Evolutionary conservation across 2,888 invertebrate species (phyloP), one percentile per base, ranked within the genome.

Genomic region (Luperina testacea): DNA sequence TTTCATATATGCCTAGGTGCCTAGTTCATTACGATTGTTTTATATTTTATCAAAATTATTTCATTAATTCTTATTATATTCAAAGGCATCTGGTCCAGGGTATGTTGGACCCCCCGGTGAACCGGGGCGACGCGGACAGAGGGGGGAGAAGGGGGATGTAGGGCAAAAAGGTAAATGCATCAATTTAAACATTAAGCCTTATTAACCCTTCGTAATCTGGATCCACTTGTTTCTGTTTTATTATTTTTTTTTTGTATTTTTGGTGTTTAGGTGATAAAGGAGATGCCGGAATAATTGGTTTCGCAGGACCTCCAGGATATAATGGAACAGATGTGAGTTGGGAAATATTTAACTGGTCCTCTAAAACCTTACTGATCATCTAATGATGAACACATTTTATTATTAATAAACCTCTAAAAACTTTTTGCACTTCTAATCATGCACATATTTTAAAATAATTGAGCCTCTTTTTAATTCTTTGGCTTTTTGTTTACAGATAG

Each of bases 281-380:
- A 0, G 92, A 93, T 20, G 80, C 90, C 0, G 96, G 96, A 0
- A 87, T 92, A 15, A 91, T 92, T 1, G 96, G 96, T 0, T 86
- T 94, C 1, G 87, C 92, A 9, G 96, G 96, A 1, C 9, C 89
- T 0, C 93, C 93, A 0, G 96, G 96, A 0, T 61, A 72, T 3
- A 88, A 93, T 65, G 96, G 96, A 0, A 92, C 85, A 89, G 90
- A 95, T 82, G 96, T 96, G 86, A 95, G 95, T 91, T 61, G 11
- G 1, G 7, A 27, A 51, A 51, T 48, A 51, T 48, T 48, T 20
- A 13, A 27, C 1, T 27, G 27, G 3, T 27, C 11, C 68, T 48
- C 8, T n/a, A 17, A 45, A 45, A 42, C 17, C 9, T 42, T 20
- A 20, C 20, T 48, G 27, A 11, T 6, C 3, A 9, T 45, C 17